Evolutionary conservation across 2,797 vertebrate genomes (phyloP).

Genomic region (Crax fasciolata): DNA sequence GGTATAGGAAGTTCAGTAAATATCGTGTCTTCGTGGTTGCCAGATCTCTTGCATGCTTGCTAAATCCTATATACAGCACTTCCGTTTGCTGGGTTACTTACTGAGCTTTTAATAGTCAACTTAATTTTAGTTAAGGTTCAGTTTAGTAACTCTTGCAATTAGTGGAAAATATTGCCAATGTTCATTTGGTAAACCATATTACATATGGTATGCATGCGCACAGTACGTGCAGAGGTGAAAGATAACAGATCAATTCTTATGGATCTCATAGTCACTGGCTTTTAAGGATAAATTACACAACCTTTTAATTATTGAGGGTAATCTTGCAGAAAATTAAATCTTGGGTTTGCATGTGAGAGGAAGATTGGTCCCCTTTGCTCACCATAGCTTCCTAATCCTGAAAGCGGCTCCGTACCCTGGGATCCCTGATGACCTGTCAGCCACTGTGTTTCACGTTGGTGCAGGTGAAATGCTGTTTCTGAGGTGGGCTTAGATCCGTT

Average conservation of each 20-base stretch:
- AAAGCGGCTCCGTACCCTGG: not conserved
- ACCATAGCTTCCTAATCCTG: constrained; percentile 78
- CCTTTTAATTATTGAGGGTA: constrained; percentile 95
- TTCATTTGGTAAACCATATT: constrained; percentile 62
- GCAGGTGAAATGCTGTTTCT: not conserved
- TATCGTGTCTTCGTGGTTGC: constrained; percentile 18
- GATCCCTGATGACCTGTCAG: not conserved
- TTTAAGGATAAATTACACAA: constrained; percentile 92
- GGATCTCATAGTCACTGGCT: constrained; percentile 91
- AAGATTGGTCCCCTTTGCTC: constrained; percentile 85
- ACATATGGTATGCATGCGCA: not conserved
- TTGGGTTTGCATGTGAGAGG: constrained; percentile 88
- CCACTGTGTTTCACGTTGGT: not conserved
- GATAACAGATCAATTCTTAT: constrained; percentile 89
- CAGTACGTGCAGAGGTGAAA: constrained; percentile 72
- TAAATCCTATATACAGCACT: constrained; percentile 36
- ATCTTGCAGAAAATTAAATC: constrained; percentile 98
- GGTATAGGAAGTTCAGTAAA: constrained; percentile 49
- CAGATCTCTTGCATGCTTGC: constrained; percentile 37
- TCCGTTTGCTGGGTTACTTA: constrained; percentile 68
- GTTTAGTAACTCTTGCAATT: constrained; percentile 78
- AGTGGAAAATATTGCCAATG: constrained; percentile 65
- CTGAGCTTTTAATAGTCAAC: constrained; percentile 76
- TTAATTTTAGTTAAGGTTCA: constrained; percentile 80
- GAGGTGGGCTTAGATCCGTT: not conserved